Evolutionary conservation across 2,113 vertebrate species (phyloP).

Genomic region (Labeo rohita): DNA sequence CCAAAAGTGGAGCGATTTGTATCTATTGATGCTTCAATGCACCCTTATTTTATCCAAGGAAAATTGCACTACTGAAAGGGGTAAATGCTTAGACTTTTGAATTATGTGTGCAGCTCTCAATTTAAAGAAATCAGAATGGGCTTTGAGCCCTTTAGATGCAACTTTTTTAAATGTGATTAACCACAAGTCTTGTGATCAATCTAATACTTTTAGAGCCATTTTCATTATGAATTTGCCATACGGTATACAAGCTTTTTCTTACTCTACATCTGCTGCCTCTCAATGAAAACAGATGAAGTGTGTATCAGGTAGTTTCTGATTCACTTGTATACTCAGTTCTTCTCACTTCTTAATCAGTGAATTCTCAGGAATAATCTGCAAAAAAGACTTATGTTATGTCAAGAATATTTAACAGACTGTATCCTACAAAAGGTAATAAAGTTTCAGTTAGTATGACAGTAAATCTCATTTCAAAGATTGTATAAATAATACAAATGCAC

Average conservation of each 20-base stretch:
- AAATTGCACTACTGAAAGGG: slow-evolving; percentile 7
- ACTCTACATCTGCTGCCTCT: background rate
- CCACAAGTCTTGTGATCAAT: background rate
- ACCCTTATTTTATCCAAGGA: background rate
- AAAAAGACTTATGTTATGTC: slow-evolving; percentile 3
- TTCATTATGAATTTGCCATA: background rate
- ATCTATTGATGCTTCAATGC: background rate
- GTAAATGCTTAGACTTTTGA: background rate
- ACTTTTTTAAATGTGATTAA: background rate
- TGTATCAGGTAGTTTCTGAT: background rate
- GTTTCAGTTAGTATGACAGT: background rate
- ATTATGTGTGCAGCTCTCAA: background rate
- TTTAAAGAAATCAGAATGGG: background rate
- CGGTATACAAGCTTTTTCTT: background rate
- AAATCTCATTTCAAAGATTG: background rate
- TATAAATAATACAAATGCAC: background rate
- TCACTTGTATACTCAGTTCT: background rate
- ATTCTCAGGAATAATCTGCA: background rate
- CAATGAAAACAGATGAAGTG: background rate
- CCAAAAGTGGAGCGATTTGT: slow-evolving; percentile 32
- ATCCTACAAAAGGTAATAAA: background rate
- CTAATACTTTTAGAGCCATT: background rate
- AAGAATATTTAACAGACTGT: slow-evolving; percentile 5
- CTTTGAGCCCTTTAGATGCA: background rate
- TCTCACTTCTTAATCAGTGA: background rate